Evolutionary conservation across 2,888 invertebrate genomes (phyloP).

Genomic region (Tyria jacobaeae): DNA sequence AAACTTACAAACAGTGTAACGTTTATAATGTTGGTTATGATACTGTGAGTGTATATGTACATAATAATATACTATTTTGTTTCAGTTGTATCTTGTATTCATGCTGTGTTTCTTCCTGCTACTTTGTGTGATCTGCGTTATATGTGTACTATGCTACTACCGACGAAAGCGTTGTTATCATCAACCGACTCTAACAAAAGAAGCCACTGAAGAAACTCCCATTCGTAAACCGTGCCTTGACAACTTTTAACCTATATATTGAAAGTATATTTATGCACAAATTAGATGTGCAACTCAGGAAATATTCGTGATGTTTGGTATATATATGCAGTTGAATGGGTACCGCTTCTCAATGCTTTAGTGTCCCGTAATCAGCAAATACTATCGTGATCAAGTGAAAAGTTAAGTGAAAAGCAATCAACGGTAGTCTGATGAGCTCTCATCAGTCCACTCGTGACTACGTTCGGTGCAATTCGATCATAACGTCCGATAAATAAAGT

Average conservation of each 20-base stretch:
- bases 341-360: no score
- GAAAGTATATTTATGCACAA: slow-evolving; percentile 29
- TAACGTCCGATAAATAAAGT: no score
- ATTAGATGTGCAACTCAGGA: slow-evolving; percentile 20
- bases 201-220: slow-evolving; percentile 64
- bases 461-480: no score
- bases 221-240: slow-evolving; percentile 56
- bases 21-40: not conserved
- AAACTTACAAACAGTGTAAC: not conserved
- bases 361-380: no score
- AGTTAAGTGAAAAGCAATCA: no score
- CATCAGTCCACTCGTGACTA: no score
- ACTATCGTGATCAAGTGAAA: no score
- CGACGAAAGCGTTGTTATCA: slow-evolving; percentile 33
- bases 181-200: slow-evolving; percentile 50
- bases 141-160: slow-evolving; percentile 63
- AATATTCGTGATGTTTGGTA: not conserved
- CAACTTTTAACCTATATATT: slow-evolving; percentile 41
- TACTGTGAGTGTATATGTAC: not conserved
- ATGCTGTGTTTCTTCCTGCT: slow-evolving; percentile 73
- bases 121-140: slow-evolving; percentile 63
- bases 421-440: no score
- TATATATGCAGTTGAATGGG: not conserved
- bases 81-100: slow-evolving; percentile 75
- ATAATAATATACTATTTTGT: slow-evolving; percentile 28